These are phyloP conservation scores for Cheilosia impressa DNA, from an alignment of 2,888 invertebrate genomes.

Conservation along the genomic window DNA sequence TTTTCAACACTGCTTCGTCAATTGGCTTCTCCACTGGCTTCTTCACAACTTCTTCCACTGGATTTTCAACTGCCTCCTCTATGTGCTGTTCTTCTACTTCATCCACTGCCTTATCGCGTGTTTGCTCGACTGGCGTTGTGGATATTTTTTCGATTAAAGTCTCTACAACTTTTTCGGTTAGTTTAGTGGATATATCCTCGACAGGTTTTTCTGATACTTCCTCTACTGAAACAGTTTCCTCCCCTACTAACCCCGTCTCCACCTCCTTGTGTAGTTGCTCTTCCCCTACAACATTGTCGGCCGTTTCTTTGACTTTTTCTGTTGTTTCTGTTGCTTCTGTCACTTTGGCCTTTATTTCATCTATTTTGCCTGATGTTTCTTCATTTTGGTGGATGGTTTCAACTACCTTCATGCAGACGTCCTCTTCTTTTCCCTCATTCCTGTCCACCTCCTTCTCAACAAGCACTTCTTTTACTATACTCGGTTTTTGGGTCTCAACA, in stretches of 20 bases:
- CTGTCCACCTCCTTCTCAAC: conserved; percentile 7
- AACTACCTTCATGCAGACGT: neutral
- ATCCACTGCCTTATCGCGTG: neutral
- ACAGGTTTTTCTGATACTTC: neutral
- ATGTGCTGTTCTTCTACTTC: neutral
- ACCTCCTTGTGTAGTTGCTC: neutral
- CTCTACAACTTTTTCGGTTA: neutral
- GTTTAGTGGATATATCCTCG: conserved; percentile 10
- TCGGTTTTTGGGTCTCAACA: neutral
- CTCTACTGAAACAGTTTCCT: neutral
- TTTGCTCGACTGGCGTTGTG: conserved; percentile 11
- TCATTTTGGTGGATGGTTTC: neutral
- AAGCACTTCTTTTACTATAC: conserved; percentile 16
- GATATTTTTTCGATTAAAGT: neutral
- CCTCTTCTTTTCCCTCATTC: neutral
- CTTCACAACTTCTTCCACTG: conserved; percentile 5
- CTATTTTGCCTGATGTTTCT: neutral
- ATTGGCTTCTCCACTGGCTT: neutral
- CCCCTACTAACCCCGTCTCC: neutral
- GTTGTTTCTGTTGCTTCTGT: no score
- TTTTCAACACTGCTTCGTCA: neutral
- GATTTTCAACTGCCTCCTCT: conserved; percentile 5
- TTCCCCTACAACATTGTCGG: neutral
- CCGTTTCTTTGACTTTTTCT: no score
- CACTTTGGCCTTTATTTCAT: neutral